These are phyloP conservation scores for Eubucco bourcierii DNA, from an alignment of 2,113 vertebrate species.

Conservation along the genomic window DNA sequence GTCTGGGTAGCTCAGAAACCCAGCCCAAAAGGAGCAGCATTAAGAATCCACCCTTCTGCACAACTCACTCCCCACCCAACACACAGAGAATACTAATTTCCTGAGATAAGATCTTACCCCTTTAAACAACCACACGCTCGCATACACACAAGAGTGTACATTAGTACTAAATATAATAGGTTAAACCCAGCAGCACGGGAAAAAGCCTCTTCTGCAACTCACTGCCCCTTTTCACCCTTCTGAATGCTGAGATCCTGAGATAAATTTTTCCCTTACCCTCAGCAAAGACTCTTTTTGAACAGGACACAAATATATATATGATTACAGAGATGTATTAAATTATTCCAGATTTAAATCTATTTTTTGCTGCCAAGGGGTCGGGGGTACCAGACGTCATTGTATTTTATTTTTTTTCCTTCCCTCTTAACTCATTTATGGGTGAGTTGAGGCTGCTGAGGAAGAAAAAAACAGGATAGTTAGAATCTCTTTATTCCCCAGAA, in stretches of 20 bases:
- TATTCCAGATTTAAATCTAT: constrained; percentile 81
- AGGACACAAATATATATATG: constrained; percentile 80
- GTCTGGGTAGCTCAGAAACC: constrained; percentile 67
- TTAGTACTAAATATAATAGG: constrained; percentile 55
- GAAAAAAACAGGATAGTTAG: constrained; percentile 78
- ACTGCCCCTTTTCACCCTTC: constrained; percentile 43
- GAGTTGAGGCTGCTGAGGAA: constrained; percentile 82
- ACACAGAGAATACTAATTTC: constrained; percentile 68
- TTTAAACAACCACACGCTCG: constrained; percentile 43
- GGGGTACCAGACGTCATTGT: constrained; percentile 83
- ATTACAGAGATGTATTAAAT: constrained; percentile 85
- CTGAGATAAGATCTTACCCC: constrained; percentile 64
- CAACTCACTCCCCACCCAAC: constrained; percentile 58
- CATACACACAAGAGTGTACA: background rate
- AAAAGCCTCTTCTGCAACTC: constrained; percentile 44
- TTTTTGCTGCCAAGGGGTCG: constrained; percentile 79
- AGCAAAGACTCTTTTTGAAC: constrained; percentile 71
- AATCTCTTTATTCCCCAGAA: constrained; percentile 51
- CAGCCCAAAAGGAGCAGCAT: constrained; percentile 67
- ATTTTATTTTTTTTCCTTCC: constrained; percentile 67
- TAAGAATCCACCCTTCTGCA: constrained; percentile 71
- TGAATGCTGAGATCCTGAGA: constrained; percentile 69
- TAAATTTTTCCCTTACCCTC: constrained; percentile 59
- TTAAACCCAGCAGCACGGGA: constrained; percentile 65
- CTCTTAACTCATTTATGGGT: constrained; percentile 84